Evolutionary conservation across 1,140 invertebrate genomes (phyloP), one percentile per base, ranked within the genome.

Genomic region (Drosophila triauraria): DNA sequence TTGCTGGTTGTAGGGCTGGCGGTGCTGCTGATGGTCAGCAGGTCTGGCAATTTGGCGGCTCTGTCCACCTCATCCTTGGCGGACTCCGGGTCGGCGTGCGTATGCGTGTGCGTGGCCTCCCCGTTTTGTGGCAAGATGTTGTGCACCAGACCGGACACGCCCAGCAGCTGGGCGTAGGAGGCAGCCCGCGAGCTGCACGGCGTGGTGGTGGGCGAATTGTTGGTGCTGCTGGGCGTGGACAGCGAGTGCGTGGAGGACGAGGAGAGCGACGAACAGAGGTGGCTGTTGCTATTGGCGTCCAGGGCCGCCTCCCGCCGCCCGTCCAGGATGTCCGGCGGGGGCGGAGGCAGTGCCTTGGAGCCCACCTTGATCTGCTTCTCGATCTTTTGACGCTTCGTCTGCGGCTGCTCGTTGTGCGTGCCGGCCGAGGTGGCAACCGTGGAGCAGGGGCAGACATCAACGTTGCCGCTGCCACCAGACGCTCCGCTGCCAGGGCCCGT

Each of bases 301-400:
- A 53, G 48, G 12, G 46, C 64, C 2, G 58, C 56, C 58, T 63
- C 48, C 2, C 57, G 54, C 54, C 62, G 54, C 40, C 61, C 71
- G 47, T 87, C 84, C 4, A 84, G 68, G 35, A 92, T 92, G 46
- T 92, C 91, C 2, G 91, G 91, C 43, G 91, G 91, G 4, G 68
- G 59, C 10, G 76, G 70, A 12, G 51, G 43, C 43, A 71, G 23
- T 8, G 78, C 58, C 7, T 82, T 91, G 7, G 60, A 35, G 5
- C 44, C 63, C 32, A 78, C 63, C 46, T 79, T 77, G 30, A 85
- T 63, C 94, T 95, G 92, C 54, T 92, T 83, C 27, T 92, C 91
- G 42, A 92, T 92, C 64, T 92, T 92, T 43, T 92, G 87, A 17
- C 91, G 63, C 72, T 92, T 92, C 7, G 91, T 92, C 38, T 92